Base-by-base conservation (phyloP, 2,888 invertebrate species). In the Tipula unca region DNA sequence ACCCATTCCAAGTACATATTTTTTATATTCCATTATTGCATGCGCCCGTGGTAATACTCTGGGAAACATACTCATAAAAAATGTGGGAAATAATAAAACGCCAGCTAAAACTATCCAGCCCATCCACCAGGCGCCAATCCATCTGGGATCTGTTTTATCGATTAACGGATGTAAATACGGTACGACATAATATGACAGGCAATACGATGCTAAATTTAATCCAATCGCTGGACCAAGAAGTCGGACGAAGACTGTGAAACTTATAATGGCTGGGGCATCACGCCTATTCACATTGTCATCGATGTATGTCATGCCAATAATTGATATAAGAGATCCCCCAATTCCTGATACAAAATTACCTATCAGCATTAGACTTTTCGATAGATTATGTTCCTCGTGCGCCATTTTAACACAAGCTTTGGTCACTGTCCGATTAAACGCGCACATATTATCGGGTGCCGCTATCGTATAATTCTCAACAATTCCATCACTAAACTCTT, bases 261-360 rank as follows among this genome's bases (percentile, higher is more conserved):
- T 83, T 14, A 83, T 29, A 83, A 32, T 32, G 1, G 83, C 83
- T 17, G 83, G 83, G 3, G 83, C 83, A 8, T 5, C 83, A 1
- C 32, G 1, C 5, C 32, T 83, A 32, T 29, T 83, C 4, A 83
- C 32, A 83, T 83, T 83, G 32, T 83, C 5, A 83, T 83, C 83
- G 3, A 83, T 83, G 10, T 32, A 83, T 17, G 83, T 35, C 35
- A 35, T 83, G n/a, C 83, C 83, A 83, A 83, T 90, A 0, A 93
- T 93, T 88, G 93, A 94, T 89, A 94, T 94, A 35, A 94, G 89
- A 0, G 94, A 93, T 86, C 94, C 93, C 14, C 94, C 94, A 86
- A 94, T 93, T 13, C 94, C 94, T 84, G 94, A 92, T 82, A 95
- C 92, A 88, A 94, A 94, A 89, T 94, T 94, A 0, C 94, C 94